phyloP scores from a whole-genome alignment of 2,888 invertebrate genomes.

The Eurytoma adleriae region DNA sequence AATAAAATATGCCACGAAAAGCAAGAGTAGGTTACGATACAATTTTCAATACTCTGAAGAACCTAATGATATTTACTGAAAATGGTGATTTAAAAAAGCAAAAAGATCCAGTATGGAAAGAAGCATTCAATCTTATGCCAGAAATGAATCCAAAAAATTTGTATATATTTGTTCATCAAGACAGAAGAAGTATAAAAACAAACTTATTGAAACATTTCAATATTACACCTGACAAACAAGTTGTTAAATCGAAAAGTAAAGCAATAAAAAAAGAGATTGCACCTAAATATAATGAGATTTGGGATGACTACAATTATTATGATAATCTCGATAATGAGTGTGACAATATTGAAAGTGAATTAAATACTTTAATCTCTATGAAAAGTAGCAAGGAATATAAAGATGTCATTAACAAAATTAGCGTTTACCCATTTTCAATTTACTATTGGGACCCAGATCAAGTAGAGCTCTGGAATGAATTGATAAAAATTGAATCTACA shows the following conservation, averaged over 20 bases:
- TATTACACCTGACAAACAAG: constrained; percentile 1
- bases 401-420: constrained; percentile 43
- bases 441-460: constrained; percentile 50
- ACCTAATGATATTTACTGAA: constrained; percentile 43
- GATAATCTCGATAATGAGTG: constrained; percentile 39
- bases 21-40: constrained; percentile 40
- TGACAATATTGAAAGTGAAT: constrained; percentile 22
- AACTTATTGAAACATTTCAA: constrained; percentile 46
- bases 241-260: not conserved
- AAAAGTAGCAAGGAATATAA: constrained; percentile 36
- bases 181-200: constrained; percentile 40
- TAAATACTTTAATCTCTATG: constrained; percentile 34
- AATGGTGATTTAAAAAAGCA: constrained; percentile 48
- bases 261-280: constrained; percentile 19
- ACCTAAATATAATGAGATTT: constrained; percentile 10
- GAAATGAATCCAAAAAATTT: constrained; percentile 45
- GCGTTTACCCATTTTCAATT: constrained; percentile 43
- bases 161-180: constrained; percentile 49
- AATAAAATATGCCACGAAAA: constrained; percentile 40
- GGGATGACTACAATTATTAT: constrained; percentile 53
- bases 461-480: constrained; percentile 46
- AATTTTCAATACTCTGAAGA: constrained; percentile 44
- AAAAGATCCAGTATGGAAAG: constrained; percentile 48
- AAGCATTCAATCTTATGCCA: constrained; percentile 34
- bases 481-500: constrained; percentile 41